Base-by-base conservation (phyloP, 2,113 vertebrate genomes). In the Toxostoma redivivum region DNA sequence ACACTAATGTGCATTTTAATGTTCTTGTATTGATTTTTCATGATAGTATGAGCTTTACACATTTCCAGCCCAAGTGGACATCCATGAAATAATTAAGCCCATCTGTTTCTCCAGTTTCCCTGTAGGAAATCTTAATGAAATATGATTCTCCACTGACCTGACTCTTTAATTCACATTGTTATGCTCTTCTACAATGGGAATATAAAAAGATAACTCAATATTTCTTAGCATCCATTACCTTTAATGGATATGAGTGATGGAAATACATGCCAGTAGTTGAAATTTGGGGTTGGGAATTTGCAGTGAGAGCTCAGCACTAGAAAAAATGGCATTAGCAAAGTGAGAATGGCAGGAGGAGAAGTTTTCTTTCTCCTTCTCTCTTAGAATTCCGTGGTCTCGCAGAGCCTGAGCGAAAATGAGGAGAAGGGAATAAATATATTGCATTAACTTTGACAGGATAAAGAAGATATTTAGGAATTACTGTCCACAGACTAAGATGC, bases 401-500 rank as follows among this genome's bases (percentile, higher is more conserved):
- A 33, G n/a, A 51, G 16, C 23, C 65, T 6, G 5, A 60, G 54
- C 8, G 4, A n/a, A 24, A 50, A 7, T 19, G 23, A 14, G 30
- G 15, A 16, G 38, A 21, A 42, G 28, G 14, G 15, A 33, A 15
- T 20, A 7, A 57, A 8, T 22, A 0, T 0, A 21, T 20, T 23
- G 33, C 45, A n/a, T 81, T 33, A 7, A 33, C 0, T 0, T n/a
- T 85, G 58, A 16, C 14, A 33, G 45, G 31, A 19, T 35, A 16
- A 25, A 47, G 48, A 11, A 45, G 28, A 5, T 23, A 4, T 9
- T 64, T 27, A 76, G 42, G 21, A 73, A 44, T 57, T 61, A 7
- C 11, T 62, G 20, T 64, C 42, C 61, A n/a, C 50, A 70, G 90
- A 65, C 17, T 8, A 25, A 33, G 42, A 15, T 22, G 5, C 5